Evolutionary conservation across 30 jellyfish, hydroid and myxozoan genomes (phyloP).

Genomic region (Pseudorhiza aurosa): DNA sequence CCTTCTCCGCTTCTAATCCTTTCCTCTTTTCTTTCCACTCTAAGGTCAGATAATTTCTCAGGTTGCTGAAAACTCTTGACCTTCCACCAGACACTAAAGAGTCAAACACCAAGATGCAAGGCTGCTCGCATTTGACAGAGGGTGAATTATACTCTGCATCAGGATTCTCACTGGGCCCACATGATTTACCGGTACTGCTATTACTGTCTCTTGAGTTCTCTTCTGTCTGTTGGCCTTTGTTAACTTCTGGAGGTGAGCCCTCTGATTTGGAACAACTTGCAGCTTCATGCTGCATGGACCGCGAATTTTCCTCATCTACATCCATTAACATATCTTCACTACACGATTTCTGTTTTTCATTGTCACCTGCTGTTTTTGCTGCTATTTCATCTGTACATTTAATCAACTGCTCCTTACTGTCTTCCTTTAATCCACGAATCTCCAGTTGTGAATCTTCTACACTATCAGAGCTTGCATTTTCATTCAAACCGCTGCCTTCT

Average conservation of each 20-base stretch:
- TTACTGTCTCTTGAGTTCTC: neutral
- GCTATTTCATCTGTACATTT: neutral
- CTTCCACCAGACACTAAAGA: constrained; percentile 88
- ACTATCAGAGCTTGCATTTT: constrained; percentile 10
- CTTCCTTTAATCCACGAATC: neutral
- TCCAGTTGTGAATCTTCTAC: constrained; percentile 1
- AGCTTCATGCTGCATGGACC: neutral
- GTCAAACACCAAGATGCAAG: constrained; percentile 90
- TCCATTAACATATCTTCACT: neutral
- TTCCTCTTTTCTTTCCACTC: constrained; percentile 85
- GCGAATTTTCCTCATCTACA: neutral
- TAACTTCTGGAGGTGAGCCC: neutral
- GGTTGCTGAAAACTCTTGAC: constrained; percentile 77
- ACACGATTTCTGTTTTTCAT: neutral
- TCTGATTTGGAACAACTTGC: neutral
- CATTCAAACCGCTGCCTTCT: neutral
- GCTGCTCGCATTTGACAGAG: constrained; percentile 30
- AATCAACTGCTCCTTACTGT: constrained; percentile 15
- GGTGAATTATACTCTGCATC: neutral
- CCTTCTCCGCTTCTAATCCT: constrained; percentile 34
- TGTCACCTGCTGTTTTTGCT: neutral
- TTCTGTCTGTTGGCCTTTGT: neutral
- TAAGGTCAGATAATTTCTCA: constrained; percentile 74
- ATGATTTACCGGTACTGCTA: neutral
- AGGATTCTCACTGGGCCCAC: neutral